Conservation (phyloP, 2,888 invertebrate species). For the Trilocha varians region DNA sequence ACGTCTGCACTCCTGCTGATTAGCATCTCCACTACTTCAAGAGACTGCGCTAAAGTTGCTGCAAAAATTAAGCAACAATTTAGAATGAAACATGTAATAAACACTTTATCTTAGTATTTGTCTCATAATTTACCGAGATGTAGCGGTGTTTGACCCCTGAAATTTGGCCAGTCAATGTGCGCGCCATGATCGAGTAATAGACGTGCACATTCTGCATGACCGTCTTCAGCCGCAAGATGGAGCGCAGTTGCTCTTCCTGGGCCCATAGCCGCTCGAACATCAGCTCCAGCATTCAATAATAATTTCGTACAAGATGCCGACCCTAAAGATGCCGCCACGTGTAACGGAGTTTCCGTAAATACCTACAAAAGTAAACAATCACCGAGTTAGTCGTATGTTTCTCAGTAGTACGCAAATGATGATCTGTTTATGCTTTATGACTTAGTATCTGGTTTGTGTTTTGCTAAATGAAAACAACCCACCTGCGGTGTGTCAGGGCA, state of each 20-base stretch:
- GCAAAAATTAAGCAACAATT: conserved; percentile 10
- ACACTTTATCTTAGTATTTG: not conserved
- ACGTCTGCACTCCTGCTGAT: conserved; percentile 77
- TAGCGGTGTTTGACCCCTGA: conserved; percentile 85
- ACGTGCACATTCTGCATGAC: conserved; percentile 83
- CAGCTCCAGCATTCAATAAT: conserved; percentile 84
- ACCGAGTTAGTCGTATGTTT: conserved; percentile 3
- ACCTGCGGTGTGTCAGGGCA: conserved; percentile 88
- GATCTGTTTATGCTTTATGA: conserved; percentile 9
- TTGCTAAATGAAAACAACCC: conserved; percentile 11
- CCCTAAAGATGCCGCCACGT: conserved; percentile 85
- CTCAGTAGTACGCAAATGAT: conserved; percentile 5
- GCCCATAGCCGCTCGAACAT: conserved; percentile 83
- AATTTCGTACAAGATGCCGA: conserved; percentile 79
- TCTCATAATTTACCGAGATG: conserved; percentile 73
- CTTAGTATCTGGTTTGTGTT: conserved; percentile 7
- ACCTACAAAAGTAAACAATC: conserved; percentile 60
- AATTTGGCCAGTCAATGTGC: conserved; percentile 81
- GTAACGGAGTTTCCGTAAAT: conserved; percentile 88
- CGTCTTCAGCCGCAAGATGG: conserved; percentile 91
- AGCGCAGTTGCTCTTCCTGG: conserved; percentile 83
- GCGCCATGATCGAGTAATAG: conserved; percentile 83
- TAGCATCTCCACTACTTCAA: conserved; percentile 82
- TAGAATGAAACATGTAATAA: not conserved
- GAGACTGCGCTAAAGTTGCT: conserved; percentile 85